Conservation (phyloP, 1,140 invertebrate genomes). For the Psilanteris sp. region DNA sequence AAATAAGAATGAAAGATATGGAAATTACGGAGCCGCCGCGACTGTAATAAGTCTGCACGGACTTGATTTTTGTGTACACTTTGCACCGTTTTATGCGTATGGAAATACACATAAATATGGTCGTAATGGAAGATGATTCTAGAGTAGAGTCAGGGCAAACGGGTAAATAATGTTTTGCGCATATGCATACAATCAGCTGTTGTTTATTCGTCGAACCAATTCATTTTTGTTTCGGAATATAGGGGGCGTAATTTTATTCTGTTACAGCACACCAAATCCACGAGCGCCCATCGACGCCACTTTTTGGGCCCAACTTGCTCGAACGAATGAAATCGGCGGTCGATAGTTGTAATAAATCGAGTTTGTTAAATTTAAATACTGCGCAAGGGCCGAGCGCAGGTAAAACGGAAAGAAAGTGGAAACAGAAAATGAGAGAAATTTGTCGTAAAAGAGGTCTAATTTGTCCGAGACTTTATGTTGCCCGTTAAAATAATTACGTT, state of each 20-base stretch:
- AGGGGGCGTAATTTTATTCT: too few species aligned
- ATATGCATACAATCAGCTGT: neutral
- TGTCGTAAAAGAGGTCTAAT: slow-evolving; percentile 64
- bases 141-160: slow-evolving; percentile 73
- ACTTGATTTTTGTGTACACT: slow-evolving; percentile 17
- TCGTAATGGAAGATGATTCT: slow-evolving; percentile 73
- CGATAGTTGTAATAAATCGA: slow-evolving; percentile 27
- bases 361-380: slow-evolving; percentile 13
- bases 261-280: too few species aligned
- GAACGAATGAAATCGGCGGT: too few species aligned
- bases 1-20: too few species aligned
- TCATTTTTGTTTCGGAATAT: too few species aligned
- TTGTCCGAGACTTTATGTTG: slow-evolving; percentile 66
- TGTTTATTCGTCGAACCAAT: too few species aligned
- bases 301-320: too few species aligned
- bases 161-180: slow-evolving; percentile 73
- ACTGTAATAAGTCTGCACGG: slow-evolving; percentile 53
- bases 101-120: slow-evolving; percentile 50
- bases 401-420: slow-evolving; percentile 44
- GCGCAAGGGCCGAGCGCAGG: slow-evolving; percentile 5
- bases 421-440: slow-evolving; percentile 53
- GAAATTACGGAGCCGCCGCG: too few species aligned
- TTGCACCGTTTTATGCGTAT: slow-evolving; percentile 29
- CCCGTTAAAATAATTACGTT: slow-evolving; percentile 76
- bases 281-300: too few species aligned